Evolutionary conservation across 1,140 invertebrate species (phyloP).

Genomic region (Pseudomyrmex dendroicus): DNA sequence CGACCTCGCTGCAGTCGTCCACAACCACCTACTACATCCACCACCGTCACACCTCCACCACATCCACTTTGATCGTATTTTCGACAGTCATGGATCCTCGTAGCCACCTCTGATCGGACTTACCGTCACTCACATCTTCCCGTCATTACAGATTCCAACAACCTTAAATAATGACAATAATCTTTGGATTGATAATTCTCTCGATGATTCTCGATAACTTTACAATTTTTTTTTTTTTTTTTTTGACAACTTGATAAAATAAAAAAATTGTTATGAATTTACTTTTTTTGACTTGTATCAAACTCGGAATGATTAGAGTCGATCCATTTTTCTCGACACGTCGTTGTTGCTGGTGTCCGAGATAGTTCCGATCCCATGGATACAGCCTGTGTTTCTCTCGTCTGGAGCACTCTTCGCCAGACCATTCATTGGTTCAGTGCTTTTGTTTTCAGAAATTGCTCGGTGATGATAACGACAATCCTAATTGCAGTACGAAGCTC

Average conservation of each 20-base stretch:
- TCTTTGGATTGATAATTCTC: background rate
- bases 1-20: constrained; percentile 62
- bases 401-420: constrained; percentile 32
- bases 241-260: background rate
- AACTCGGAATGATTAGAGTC: constrained; percentile 9
- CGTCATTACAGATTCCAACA: background rate
- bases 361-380: constrained; percentile 65
- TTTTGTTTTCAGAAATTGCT: background rate
- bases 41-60: constrained; percentile 78
- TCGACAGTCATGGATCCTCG: background rate
- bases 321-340: constrained; percentile 42
- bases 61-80: constrained; percentile 72
- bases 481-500: background rate
- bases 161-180: background rate
- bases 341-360: constrained; percentile 45
- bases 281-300: too few relatives aligned
- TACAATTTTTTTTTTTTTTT: background rate
- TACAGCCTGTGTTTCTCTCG: constrained; percentile 64
- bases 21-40: constrained; percentile 77
- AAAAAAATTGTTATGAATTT: background rate
- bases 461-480: background rate
- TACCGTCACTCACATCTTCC: constrained; percentile 16
- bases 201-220: background rate
- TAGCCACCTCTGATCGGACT: constrained; percentile 12
- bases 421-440: constrained; percentile 66